These are phyloP conservation scores for Corydoras sp. DNA, from an alignment of 2,113 vertebrate species.

Conservation along the genomic window DNA sequence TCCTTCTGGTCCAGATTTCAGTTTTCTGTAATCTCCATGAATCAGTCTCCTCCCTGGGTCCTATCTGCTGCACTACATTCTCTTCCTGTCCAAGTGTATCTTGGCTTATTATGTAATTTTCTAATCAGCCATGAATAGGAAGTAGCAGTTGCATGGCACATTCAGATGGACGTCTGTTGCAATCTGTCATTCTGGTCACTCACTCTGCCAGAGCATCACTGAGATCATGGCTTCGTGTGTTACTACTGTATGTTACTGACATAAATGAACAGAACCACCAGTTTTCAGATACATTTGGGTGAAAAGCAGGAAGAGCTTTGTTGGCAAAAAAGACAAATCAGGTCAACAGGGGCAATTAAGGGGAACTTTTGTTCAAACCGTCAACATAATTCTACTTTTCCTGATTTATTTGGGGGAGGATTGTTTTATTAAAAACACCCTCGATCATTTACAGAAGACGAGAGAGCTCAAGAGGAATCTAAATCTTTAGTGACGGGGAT, in stretches of 20 bases:
- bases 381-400: no score
- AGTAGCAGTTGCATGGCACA: constrained; percentile 16
- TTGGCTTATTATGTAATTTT: constrained; percentile 31
- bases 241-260: no score
- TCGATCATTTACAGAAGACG: no score
- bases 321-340: no score
- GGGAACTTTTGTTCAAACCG: no score
- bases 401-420: no score
- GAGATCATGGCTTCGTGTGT: constrained; percentile 56
- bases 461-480: no score
- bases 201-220: constrained; percentile 38
- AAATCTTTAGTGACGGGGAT: background rate
- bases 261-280: no score
- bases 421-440: no score
- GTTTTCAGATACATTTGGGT: no score
- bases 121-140: constrained; percentile 36
- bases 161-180: constrained; percentile 30
- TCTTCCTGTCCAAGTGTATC: constrained; percentile 10
- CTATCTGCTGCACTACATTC: background rate
- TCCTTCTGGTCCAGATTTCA: background rate
- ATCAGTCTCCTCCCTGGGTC: background rate
- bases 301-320: no score
- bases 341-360: no score
- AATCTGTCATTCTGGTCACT: constrained; percentile 51
- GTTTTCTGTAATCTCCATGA: background rate